A percentile compares a stretch with the other conserved stretches of the same genome.
These are phyloP conservation scores for Lasioglossum lativentre DNA, from an alignment of 2,888 invertebrate species.

Conservation along the genomic window DNA sequence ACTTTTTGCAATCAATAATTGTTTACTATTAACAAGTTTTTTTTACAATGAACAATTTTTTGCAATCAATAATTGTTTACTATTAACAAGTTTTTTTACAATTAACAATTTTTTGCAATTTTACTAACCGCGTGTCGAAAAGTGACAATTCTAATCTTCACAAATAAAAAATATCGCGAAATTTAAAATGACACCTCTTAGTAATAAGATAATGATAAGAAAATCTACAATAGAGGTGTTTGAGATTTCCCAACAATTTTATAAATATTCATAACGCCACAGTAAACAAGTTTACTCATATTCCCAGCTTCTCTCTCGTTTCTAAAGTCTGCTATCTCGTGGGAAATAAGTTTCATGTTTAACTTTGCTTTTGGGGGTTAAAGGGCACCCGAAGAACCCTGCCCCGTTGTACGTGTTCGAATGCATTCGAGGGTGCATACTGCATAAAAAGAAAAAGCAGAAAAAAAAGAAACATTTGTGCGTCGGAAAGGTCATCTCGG, in stretches of 20 bases:
- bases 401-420: neutral
- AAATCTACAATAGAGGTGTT: neutral
- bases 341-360: slow-evolving; percentile 1
- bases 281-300: neutral
- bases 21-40: too few species aligned
- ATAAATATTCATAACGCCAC: neutral
- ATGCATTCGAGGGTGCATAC: neutral
- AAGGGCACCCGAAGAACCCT: neutral
- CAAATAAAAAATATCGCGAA: too few species aligned
- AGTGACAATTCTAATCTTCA: too few species aligned
- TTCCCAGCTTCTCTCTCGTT: neutral
- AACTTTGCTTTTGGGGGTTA: neutral
- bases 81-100: too few species aligned
- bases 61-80: too few species aligned
- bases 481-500: neutral
- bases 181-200: neutral
- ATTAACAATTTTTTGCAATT: too few species aligned
- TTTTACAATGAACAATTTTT: too few species aligned
- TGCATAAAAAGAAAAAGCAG: neutral
- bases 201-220: too few species aligned
- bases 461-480: neutral
- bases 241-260: neutral
- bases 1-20: too few species aligned
- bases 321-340: neutral
- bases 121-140: too few species aligned